Evolutionary conservation across 1,140 invertebrate genomes (phyloP), one percentile per base, ranked within the genome.

Genomic region (Macrostomum lignano): DNA sequence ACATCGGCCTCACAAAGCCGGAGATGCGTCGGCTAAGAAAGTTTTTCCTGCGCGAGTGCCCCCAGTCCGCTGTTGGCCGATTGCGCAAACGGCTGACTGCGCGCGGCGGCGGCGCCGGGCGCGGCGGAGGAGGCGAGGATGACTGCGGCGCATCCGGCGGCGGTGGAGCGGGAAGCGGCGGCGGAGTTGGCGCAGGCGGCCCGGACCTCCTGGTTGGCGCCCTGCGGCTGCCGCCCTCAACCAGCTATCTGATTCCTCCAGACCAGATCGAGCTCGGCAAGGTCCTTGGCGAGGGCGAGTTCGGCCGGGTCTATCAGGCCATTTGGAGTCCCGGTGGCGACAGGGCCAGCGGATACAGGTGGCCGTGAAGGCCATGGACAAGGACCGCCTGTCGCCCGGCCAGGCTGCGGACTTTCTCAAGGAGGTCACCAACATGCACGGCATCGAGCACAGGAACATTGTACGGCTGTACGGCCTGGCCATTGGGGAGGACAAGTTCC

Each of bases 371-470:
- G 84, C 79, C 54, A 55, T 96, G 10, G 77, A 73, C 25, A 68
- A 77, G 35, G 81, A 93, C 44, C 64, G 77, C 29, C 76, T 93
- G 73, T 74, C 82, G 43, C 78, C 74, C 38, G 88, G 88, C 53
- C 77, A 79, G 0, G 72, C 79, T 44, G n/a, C n/a, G n/a, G 81
- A 88, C 51, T 94, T 94, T 58, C 58, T 96, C 11, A 91, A 93
- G 54, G 88, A 96, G 59, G 88, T 84, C 1, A 77, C 76, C 3
- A 84, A 91, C 25, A 93, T 94, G 82, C 81, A 93, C 51, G 71
- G 73, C 29, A 86, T 94, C 43, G 76, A 88, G 47, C 81, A 94
- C 51, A 75, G 82, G 42, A 77, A 86, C 52, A 84, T 94, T 42
- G 84, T 94, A 0, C 62, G 78, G 13, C 60, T 96, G n/a, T 93